Base-by-base conservation (phyloP, 2,113 vertebrate genomes). In the Tor tambroides region DNA sequence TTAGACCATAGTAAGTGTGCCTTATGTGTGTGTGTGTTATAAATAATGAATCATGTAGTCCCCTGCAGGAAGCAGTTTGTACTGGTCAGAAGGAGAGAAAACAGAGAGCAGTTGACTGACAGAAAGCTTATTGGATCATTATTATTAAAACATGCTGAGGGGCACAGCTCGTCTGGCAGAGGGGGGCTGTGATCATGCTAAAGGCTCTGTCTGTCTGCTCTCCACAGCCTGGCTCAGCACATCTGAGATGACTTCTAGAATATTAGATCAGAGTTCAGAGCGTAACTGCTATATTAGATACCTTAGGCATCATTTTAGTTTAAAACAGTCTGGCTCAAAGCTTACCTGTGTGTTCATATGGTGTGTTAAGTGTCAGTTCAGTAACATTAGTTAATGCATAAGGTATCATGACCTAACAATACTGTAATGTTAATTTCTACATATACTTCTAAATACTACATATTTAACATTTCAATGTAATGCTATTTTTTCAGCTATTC, bases 1-100 rank as follows among this genome's bases (percentile, higher is more conserved):
- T 84, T 74, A 84, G 82, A 26, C 67, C 69, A 84, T 74, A 84
- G 82, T 74, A 74, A 84, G 82, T 19, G 63, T 69, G 67, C 49
- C 81, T 83, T 83, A 49, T 83, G 15, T 67, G 59, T 59, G 59
- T 59, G 65, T 74, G 67, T 23, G 49, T 41, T 2, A 56, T 84
- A 49, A 84, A 84, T 84, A 84, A 84, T 84, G 49, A 74, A 12
- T 46, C 43, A 46, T 12, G 43, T 46, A 46, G 43, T 46, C 11
- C 11, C 43, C 43, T 46, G 43, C 11, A 46, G 43, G 43, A 46
- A 46, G 43, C 43, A 46, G 43, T 46, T 46, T 46, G 43, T 11
- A 4, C 11, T 46, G 43, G 43, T 46, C 43, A 46, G 43, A 46
- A 46, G 43, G 43, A 46, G 43, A 46, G 43, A 46, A 46, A 12